Evolutionary conservation across 1,140 invertebrate species (phyloP), one percentile per base, ranked within the genome.

Genomic region (Calephelis virginiensis): DNA sequence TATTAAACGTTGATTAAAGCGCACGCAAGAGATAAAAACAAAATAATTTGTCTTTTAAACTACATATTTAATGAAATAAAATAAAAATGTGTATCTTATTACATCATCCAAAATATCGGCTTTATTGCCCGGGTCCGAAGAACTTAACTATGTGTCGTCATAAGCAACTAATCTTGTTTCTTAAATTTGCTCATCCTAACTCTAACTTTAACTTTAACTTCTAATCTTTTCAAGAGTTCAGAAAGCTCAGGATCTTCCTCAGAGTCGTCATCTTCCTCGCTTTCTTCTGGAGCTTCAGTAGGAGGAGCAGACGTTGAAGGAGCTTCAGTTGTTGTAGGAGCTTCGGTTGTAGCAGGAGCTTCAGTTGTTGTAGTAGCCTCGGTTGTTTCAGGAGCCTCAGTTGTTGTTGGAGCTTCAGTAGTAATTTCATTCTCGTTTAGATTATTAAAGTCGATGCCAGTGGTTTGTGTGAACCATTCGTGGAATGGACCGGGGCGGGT

Each of bases 131-230:
- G 40, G 40, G 40, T 43, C 40, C 8, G 1, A 8, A 43, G 40
- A 43, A 43, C 7, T 43, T 43, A 8, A 43, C 40, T 43, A 43
- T 43, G 40, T 1, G 40, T 43, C 40, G 0, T 43, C 7, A 43
- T 5, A 5, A 5, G 40, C 40, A 43, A 8, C 40, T 56, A 56
- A 7, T 56, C 6, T 12, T 12, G 2, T 6, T 75, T 77, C 10
- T 64, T 76, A 40, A 65, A 78, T 61, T 88, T 85, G 60, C 75
- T 81, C 46, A 88, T 45, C 14, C 72, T 80, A 43, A 89, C 86
- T 63, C 76, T 81, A 11, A 89, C 86, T 65, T 84, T 86, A 48
- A 89, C 82, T 68, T 81, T 75, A 0, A 89, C 77, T 72, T 86
- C 77, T 40, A 89, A 66, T 61, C 77, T 83, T 63, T 89, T 89